Evolutionary conservation across 2,113 vertebrate species (phyloP), one percentile per base, ranked within the genome.

Genomic region (Gallinago paraguaiae): DNA sequence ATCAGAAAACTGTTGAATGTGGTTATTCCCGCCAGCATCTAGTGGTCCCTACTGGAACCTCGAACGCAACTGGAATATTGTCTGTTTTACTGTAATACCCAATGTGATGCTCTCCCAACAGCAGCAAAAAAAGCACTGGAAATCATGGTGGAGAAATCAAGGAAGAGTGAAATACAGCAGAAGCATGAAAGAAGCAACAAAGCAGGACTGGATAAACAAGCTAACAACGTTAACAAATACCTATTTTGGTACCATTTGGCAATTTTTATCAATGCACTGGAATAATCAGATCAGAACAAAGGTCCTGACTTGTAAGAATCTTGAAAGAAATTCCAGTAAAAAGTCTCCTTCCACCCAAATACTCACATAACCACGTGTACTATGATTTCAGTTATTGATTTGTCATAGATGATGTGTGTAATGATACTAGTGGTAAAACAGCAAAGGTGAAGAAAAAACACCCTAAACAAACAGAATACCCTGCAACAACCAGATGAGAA

Each of bases 211-310:
- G 31, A 76, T n/a, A 71, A 95, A 90, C 48, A 85, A 82, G n/a
- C 8, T 64, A 60, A 79, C 22, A 45, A 14, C 30, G 6, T 57
- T 43, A 65, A 54, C 54, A 91, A 80, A 75, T 39, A 63, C 20
- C 31, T 78, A 39, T 67, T 91, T 87, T 20, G 7, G 79, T 50
- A 70, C 19, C 31, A 72, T 37, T 85, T 56, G 53, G 65, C 56
- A 90, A 60, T 82, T 79, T 31, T 46, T 17, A 69, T 79, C 57
- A 82, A 68, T 37, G 22, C 23, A n/a, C n/a, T 65, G 82, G 39
- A 95, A 92, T 18, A 88, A 85, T 56, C 33, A 86, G 15, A 71
- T 53, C 24, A 89, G 70, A 94, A 82, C 64, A 88, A 85, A 88
- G 67, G 5, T 75, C 19, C 2, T 8, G 1, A 33, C 48, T 79